Percentiles rank a stretch among this genome's conserved stretches.
Evolutionary conservation across 1,140 invertebrate genomes (phyloP).

Genomic region (Drosophila prosaltans): DNA sequence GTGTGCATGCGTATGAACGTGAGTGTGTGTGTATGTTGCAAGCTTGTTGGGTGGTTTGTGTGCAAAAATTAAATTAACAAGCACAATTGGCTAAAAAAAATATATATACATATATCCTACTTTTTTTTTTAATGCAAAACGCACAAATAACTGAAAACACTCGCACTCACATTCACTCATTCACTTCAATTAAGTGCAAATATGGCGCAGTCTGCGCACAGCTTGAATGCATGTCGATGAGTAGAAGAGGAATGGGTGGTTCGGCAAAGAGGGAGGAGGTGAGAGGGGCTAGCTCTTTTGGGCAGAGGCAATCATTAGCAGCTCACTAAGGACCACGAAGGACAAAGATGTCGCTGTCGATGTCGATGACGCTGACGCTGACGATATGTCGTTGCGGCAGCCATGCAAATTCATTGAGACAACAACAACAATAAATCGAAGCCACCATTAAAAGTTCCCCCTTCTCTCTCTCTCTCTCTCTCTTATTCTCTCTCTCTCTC

Average conservation of each 20-base stretch:
- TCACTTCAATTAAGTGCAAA: constrained; percentile 78
- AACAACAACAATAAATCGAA: constrained; percentile 65
- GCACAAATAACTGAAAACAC: constrained; percentile 59
- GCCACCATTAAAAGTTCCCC: constrained; percentile 72
- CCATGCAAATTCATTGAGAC: constrained; percentile 69
- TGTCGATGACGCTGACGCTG: background rate
- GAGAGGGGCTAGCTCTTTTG: constrained; percentile 16
- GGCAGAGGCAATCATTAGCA: constrained; percentile 78
- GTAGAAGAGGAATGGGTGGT: background rate
- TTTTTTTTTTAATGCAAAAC: constrained; percentile 53
- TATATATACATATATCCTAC: background rate
- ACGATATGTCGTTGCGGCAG: constrained; percentile 33
- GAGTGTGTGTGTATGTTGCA: constrained; percentile 6
- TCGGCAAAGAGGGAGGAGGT: background rate
- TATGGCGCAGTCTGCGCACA: constrained; percentile 72
- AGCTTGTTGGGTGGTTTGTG: constrained; percentile 24
- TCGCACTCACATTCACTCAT: constrained; percentile 25
- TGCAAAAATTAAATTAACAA: constrained; percentile 76
- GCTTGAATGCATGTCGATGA: constrained; percentile 52
- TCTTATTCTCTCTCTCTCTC: constrained; percentile 1
- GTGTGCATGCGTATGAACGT: constrained; percentile 1
- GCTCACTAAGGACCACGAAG: constrained; percentile 55
- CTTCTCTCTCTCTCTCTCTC: constrained; percentile 4
- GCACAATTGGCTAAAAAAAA: constrained; percentile 74
- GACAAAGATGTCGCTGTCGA: constrained; percentile 26